phyloP scores from a whole-genome alignment of 2,113 vertebrate genomes.

The Hiodon tergisus region DNA sequence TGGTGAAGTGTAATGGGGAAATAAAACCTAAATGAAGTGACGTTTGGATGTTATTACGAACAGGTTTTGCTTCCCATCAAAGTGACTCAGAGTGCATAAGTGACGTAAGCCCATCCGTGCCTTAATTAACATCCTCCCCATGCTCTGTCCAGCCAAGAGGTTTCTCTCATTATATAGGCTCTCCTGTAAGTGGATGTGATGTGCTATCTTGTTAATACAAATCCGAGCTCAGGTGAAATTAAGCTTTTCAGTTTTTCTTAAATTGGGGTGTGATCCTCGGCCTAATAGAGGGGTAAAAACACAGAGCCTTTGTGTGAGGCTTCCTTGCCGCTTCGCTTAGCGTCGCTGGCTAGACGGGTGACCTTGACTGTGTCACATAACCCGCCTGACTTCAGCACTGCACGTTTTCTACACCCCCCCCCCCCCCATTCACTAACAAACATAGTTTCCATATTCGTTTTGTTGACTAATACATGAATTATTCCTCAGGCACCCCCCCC shows the following conservation, averaged over 20 bases:
- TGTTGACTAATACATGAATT: constrained; percentile 27
- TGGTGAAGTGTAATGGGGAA: background rate
- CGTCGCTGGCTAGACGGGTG: constrained; percentile 27
- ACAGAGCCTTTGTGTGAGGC: constrained; percentile 3
- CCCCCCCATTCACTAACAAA: constrained; percentile 1
- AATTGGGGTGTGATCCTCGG: constrained; percentile 27
- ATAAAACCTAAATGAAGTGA: background rate
- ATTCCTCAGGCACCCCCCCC: constrained; percentile 10
- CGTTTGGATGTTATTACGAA: too few relatives aligned
- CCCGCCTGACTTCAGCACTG: constrained; percentile 29
- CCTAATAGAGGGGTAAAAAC: background rate
- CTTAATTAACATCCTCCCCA: too few relatives aligned
- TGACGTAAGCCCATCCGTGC: background rate
- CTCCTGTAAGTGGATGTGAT: constrained; percentile 17
- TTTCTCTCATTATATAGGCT: constrained; percentile 9
- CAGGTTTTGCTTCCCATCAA: background rate
- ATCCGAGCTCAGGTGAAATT: constrained; percentile 25
- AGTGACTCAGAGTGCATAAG: background rate
- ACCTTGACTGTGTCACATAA: constrained; percentile 40
- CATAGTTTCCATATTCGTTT: constrained; percentile 12
- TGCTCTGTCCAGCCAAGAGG: background rate
- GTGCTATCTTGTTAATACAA: constrained; percentile 21
- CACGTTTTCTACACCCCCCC: constrained; percentile 26
- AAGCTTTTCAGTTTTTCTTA: constrained; percentile 21
- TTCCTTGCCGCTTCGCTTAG: constrained; percentile 18